A percentile compares a stretch with the other conserved stretches of the same genome.
These are phyloP conservation scores for Andrena praecox DNA, from an alignment of 2,888 invertebrate species.

Conservation along the genomic window DNA sequence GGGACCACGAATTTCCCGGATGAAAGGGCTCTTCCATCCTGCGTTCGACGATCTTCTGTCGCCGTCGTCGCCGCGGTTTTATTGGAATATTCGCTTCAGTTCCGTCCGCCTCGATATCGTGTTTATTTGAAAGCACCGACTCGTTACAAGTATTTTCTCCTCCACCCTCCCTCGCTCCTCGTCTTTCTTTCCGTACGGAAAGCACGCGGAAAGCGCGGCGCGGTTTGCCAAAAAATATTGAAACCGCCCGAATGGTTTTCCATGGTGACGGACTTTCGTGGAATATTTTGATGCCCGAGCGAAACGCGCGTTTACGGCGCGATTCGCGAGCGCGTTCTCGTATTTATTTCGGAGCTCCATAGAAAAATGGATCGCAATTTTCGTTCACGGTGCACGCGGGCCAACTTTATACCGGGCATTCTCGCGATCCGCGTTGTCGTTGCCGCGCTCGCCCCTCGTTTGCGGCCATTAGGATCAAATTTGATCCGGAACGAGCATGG, in stretches of 20 bases:
- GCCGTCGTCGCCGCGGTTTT: constrained; percentile 1
- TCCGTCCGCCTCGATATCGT: background rate
- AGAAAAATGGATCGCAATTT: constrained; percentile 1
- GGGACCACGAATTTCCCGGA: constrained; percentile 11
- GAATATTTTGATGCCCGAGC: constrained; percentile 14
- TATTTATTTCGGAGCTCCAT: background rate
- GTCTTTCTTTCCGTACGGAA: background rate
- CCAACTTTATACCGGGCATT: background rate
- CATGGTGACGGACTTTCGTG: constrained; percentile 18
- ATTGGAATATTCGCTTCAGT: constrained; percentile 13
- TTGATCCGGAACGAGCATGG: background rate
- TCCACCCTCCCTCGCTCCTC: background rate
- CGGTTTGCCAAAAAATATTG: constrained; percentile 11
- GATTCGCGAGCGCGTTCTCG: background rate
- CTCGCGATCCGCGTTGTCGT: background rate
- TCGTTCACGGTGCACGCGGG: background rate
- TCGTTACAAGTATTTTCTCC: constrained; percentile 13
- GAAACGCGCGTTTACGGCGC: constrained; percentile 10
- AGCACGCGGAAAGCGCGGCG: background rate
- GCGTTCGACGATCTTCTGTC: background rate
- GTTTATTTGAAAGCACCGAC: constrained; percentile 11
- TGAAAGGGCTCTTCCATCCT: background rate
- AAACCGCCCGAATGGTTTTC: constrained; percentile 10
- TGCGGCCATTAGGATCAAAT: constrained; percentile 10
- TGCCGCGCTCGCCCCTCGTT: background rate